Evolutionary conservation across 2,113 vertebrate species (phyloP).

Genomic region (Actenoides hombroni): DNA sequence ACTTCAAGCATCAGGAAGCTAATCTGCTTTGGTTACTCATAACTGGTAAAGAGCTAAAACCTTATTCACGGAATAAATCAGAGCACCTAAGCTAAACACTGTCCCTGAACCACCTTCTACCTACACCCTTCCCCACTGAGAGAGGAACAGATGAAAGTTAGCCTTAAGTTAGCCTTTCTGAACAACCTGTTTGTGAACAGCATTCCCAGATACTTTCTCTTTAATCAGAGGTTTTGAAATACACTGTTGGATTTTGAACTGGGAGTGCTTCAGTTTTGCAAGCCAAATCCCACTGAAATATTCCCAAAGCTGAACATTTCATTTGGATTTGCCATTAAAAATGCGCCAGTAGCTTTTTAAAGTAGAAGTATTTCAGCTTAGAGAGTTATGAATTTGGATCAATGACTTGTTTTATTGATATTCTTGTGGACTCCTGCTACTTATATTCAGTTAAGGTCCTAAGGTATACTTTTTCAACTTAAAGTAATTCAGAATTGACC

Average conservation of each 20-base stretch:
- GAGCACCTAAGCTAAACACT: conserved; percentile 14
- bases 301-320: background rate
- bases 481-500: background rate
- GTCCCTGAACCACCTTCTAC: background rate
- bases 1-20: conserved; percentile 11
- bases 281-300: background rate
- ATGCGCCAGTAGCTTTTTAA: background rate
- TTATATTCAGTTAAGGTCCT: background rate
- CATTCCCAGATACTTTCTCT: background rate
- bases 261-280: background rate
- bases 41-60: conserved; percentile 27
- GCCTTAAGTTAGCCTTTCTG: background rate
- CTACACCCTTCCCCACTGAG: background rate
- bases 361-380: background rate
- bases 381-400: background rate
- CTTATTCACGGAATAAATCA: conserved; percentile 17
- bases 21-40: conserved; percentile 21
- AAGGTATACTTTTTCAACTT: background rate
- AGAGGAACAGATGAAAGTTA: background rate
- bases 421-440: background rate
- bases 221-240: background rate
- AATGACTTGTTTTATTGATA: background rate
- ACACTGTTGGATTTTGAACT: background rate
- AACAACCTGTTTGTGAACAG: background rate
- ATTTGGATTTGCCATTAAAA: background rate